Conservation (phyloP, 1,140 invertebrate species). For the Microplitis mediator region DNA sequence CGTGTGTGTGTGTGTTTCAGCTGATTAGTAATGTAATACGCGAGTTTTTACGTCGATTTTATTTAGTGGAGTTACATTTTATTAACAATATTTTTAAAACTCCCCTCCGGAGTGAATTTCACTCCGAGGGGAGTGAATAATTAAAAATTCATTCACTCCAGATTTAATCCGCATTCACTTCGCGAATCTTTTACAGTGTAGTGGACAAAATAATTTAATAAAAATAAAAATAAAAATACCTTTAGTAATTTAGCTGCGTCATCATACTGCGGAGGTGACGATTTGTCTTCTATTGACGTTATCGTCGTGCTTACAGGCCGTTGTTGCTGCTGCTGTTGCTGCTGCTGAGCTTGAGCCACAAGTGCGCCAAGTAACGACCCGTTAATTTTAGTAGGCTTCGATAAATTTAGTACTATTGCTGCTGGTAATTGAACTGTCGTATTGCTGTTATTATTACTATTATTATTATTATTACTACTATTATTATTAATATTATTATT, state of each 20-base stretch:
- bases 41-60: too few relatives aligned
- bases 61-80: too few relatives aligned
- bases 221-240: conserved; percentile 35
- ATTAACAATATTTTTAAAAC: too few relatives aligned
- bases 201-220: too few relatives aligned
- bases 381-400: conserved; percentile 57
- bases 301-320: conserved; percentile 46
- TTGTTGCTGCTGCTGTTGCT: conserved; percentile 48
- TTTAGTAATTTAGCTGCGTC: conserved; percentile 73
- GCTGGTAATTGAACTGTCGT: conserved; percentile 56
- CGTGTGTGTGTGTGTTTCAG: too few relatives aligned
- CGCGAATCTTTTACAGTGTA: too few relatives aligned
- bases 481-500: conserved; percentile 40
- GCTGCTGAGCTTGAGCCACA: conserved; percentile 57
- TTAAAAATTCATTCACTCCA: too few relatives aligned
- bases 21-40: too few relatives aligned
- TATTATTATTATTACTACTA: conserved; percentile 58
- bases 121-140: too few relatives aligned
- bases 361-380: conserved; percentile 55
- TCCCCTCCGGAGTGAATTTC: too few relatives aligned
- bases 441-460: conserved; percentile 42
- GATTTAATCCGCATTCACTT: too few relatives aligned
- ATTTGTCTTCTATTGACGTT: conserved; percentile 55
- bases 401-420: conserved; percentile 57
- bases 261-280: conserved; percentile 69